These are phyloP conservation scores for Brachionus sp. DNA, from an alignment of 1,140 invertebrate genomes.

Conservation along the genomic window DNA sequence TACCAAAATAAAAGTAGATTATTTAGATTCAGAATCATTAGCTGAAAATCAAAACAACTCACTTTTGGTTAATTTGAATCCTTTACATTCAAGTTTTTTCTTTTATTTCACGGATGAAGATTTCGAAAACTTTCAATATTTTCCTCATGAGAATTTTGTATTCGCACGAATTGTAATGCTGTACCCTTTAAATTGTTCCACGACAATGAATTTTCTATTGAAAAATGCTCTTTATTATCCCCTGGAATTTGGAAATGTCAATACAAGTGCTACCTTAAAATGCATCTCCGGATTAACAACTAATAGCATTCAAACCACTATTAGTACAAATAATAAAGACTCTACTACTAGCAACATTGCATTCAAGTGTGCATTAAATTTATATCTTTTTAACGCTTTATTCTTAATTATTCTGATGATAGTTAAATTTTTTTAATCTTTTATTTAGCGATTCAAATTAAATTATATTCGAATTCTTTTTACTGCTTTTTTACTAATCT, in stretches of 20 bases:
- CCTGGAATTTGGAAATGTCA: background rate
- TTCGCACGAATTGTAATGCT: background rate
- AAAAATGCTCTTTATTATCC: background rate
- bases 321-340: background rate
- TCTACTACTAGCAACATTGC: background rate
- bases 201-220: background rate
- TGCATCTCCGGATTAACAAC: background rate
- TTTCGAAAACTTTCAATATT: background rate
- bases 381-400: background rate
- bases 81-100: background rate
- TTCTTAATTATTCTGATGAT: background rate
- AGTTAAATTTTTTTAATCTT: no score
- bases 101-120: background rate
- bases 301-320: background rate
- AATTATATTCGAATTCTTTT: no score
- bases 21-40: background rate
- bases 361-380: background rate
- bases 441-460: no score
- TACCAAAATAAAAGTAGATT: slow-evolving; percentile 2
- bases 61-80: background rate
- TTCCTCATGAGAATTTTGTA: background rate
- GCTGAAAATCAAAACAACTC: background rate
- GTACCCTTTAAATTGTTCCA: background rate
- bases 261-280: background rate
- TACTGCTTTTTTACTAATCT: no score